These are phyloP conservation scores for Asbolus verrucosus DNA, from an alignment of 1,140 invertebrate genomes.

Conservation along the genomic window DNA sequence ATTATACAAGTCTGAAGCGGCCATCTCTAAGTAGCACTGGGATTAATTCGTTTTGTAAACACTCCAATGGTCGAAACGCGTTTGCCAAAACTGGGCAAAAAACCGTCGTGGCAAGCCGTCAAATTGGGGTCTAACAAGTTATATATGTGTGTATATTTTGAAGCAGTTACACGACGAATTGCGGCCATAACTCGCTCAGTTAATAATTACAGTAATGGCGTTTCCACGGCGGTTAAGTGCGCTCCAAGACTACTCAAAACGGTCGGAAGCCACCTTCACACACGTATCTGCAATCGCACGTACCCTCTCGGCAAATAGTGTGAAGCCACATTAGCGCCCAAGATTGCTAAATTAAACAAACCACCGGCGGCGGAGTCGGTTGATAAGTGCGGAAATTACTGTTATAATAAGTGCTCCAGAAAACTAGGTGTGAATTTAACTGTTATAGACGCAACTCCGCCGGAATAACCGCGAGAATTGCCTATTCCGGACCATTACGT, in stretches of 20 bases:
- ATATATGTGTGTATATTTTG: neutral
- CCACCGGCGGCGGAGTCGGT: slow-evolving; percentile 41
- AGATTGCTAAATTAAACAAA: slow-evolving; percentile 58
- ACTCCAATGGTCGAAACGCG: neutral
- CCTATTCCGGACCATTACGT: slow-evolving; percentile 35
- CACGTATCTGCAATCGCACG: slow-evolving; percentile 48
- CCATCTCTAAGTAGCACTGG: neutral
- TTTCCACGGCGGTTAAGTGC: neutral
- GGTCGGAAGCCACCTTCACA: slow-evolving; percentile 47
- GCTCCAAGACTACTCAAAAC: too few relatives aligned
- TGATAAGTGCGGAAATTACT: slow-evolving; percentile 53
- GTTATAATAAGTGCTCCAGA: slow-evolving; percentile 47
- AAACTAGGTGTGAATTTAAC: slow-evolving; percentile 43
- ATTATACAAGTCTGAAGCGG: neutral
- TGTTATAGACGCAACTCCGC: neutral
- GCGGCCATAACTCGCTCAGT: slow-evolving; percentile 35
- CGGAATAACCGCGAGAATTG: slow-evolving; percentile 17
- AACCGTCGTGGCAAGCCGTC: neutral
- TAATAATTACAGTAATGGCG: slow-evolving; percentile 39
- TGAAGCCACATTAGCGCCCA: slow-evolving; percentile 47
- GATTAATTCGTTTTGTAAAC: neutral
- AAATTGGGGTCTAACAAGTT: slow-evolving; percentile 10
- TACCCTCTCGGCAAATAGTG: slow-evolving; percentile 54
- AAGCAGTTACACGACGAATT: slow-evolving; percentile 20
- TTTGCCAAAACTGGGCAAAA: slow-evolving; percentile 1